phyloP scores from a whole-genome alignment of 2,797 vertebrate species.

The Botia almorhae region DNA sequence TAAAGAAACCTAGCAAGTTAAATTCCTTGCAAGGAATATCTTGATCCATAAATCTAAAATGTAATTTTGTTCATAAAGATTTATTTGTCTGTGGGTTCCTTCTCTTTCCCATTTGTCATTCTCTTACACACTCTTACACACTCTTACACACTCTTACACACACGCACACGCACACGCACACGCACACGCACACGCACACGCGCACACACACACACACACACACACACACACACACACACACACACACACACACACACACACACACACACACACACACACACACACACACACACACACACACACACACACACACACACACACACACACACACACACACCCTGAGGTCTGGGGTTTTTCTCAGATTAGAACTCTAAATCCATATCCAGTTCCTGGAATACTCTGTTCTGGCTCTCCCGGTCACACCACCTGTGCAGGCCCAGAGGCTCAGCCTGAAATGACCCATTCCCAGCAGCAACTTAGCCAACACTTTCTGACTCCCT shows the following conservation, averaged over 20 bases:
- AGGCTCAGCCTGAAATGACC: constrained; percentile 18
- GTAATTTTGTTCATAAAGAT: background rate
- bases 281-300: too few relatives aligned
- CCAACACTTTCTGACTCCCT: background rate
- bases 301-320: too few relatives aligned
- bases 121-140: background rate
- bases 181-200: too few relatives aligned
- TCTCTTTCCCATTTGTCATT: background rate
- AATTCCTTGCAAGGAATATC: background rate
- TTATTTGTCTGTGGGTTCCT: background rate
- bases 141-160: too few relatives aligned
- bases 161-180: background rate
- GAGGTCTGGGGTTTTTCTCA: constrained; percentile 48
- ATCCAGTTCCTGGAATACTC: constrained; percentile 57
- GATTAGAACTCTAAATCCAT: constrained; percentile 54
- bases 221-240: background rate
- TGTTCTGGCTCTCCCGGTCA: constrained; percentile 43
- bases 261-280: constrained; percentile 14
- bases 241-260: background rate
- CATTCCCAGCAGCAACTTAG: constrained; percentile 10
- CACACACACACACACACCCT: constrained; percentile 5
- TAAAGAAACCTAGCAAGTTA: background rate
- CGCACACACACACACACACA: background rate
- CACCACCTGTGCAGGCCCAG: constrained; percentile 39
- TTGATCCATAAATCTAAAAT: background rate